Base-by-base conservation (phyloP, 1,140 invertebrate species). In the Penaeus japonicus region DNA sequence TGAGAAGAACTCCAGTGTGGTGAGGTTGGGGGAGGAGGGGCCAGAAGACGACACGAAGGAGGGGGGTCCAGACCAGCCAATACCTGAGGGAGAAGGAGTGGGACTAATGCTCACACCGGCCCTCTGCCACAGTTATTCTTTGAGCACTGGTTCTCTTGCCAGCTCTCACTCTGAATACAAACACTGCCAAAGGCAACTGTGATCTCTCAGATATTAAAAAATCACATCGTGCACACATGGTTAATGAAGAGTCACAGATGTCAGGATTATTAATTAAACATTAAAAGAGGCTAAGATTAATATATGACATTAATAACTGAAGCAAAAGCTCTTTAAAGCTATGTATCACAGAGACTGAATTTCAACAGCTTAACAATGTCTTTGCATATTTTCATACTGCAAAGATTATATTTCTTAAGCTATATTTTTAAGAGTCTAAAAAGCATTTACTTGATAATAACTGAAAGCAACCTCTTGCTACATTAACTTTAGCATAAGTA, bases 11-110 rank as follows among this genome's bases (percentile, higher is more conserved):
- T 90, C 89, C 84, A 90, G 70, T 75, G 89, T 86, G 77, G 59
- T 90, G 80, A 86, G 89, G 89, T 89, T 89, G 70, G 90, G 90
- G 75, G 90, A 90, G 57, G 89, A 89, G 82, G 88, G 90, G 79
- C 90, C 90, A 77, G 90, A 90, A 75, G 89, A 87, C 85, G 90
- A 90, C 86, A 90, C 87, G 83, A 90, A 90, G 75, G 90, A 90
- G 57, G 90, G 90, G 73, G 90, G 90, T 54, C 90, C 90, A 80
- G 90, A 90, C 90, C 90, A 90, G 75, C 89, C 88, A 87, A 90
- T 54, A 89, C 89, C 89, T 90, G 89, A 54, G 82, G 87, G 39
- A 87, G 83, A 87, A 87, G 77, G 57, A 89, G 77, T 62, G 62
- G 85, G 70, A 80, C 70, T 57, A 70, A 65, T 84, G 70, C 82